Percentiles rank a stretch among this genome's conserved stretches.
These are phyloP conservation scores for Adelges cooleyi DNA, from an alignment of 1,140 invertebrate genomes.

Conservation along the genomic window DNA sequence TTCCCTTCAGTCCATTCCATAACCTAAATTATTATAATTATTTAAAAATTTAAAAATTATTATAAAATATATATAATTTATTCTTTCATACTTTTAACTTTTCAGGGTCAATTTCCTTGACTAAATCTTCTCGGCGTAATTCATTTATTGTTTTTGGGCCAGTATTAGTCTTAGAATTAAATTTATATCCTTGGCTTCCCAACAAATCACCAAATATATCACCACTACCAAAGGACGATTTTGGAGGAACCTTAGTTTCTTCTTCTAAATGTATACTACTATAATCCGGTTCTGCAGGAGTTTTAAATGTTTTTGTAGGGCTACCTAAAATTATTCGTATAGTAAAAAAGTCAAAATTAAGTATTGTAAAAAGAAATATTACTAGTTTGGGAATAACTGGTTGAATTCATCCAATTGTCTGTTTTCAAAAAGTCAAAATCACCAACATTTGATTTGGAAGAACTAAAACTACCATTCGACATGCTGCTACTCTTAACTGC, in stretches of 20 bases:
- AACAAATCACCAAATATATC: slow-evolving; percentile 85
- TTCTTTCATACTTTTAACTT: slow-evolving; percentile 67
- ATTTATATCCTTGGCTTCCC: slow-evolving; percentile 76
- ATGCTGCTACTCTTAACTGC: background rate
- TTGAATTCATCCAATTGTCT: slow-evolving; percentile 4
- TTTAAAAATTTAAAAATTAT: too few species aligned
- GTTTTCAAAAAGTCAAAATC: slow-evolving; percentile 25
- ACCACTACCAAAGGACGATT: slow-evolving; percentile 39
- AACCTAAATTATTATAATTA: slow-evolving; percentile 46
- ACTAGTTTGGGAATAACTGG: slow-evolving; percentile 28
- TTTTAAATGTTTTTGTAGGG: slow-evolving; percentile 38
- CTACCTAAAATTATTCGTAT: too few species aligned
- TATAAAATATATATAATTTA: background rate
- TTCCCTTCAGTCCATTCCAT: slow-evolving; percentile 86
- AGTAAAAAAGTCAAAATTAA: too few species aligned
- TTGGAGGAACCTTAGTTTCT: slow-evolving; percentile 34
- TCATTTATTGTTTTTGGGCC: slow-evolving; percentile 82
- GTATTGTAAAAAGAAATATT: background rate
- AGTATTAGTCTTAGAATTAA: slow-evolving; percentile 59
- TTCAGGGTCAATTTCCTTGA: slow-evolving; percentile 81
- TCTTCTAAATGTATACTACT: slow-evolving; percentile 57
- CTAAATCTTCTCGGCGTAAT: slow-evolving; percentile 79
- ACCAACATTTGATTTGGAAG: slow-evolving; percentile 6
- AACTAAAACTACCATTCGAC: slow-evolving; percentile 17
- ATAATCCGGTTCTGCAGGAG: slow-evolving; percentile 40